Evolutionary conservation across 2,888 invertebrate species (phyloP).

Genomic region (Netelia melanura): DNA sequence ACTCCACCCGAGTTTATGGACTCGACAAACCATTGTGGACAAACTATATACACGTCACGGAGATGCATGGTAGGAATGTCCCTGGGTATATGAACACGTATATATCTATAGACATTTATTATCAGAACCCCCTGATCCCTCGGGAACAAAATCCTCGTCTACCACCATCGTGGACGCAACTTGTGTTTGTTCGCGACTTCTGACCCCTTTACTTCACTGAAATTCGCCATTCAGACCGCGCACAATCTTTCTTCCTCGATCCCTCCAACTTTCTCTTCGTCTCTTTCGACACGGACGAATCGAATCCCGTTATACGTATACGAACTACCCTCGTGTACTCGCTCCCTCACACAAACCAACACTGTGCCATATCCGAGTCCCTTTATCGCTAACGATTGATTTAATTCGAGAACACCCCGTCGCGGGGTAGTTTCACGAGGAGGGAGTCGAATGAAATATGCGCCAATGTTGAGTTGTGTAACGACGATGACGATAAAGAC

Average conservation of each 20-base stretch:
- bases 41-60: constrained; percentile 47
- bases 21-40: constrained; percentile 56
- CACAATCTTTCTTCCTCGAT: constrained; percentile 52
- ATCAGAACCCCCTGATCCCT: constrained; percentile 70
- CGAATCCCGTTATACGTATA: constrained; percentile 37
- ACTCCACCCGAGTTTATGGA: constrained; percentile 49
- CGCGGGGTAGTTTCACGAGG: not conserved
- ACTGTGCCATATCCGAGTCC: constrained; percentile 29
- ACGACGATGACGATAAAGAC: constrained; percentile 31
- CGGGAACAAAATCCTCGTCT: constrained; percentile 61
- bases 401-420: constrained; percentile 56
- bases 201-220: constrained; percentile 72
- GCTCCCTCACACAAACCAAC: not conserved
- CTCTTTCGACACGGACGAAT: constrained; percentile 8
- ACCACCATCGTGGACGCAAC: constrained; percentile 48
- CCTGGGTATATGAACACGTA: constrained; percentile 12
- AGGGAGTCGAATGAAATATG: constrained; percentile 48
- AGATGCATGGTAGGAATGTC: constrained; percentile 27
- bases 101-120: constrained; percentile 8
- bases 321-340: constrained; percentile 48
- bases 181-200: constrained; percentile 77
- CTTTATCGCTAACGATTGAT: constrained; percentile 62
- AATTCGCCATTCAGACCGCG: constrained; percentile 62
- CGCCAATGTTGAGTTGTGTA: constrained; percentile 30
- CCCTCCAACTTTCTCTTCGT: constrained; percentile 11